Evolutionary conservation across 2,888 invertebrate genomes (phyloP), one percentile per base, ranked within the genome.

Genomic region (Xylocampa areola): DNA sequence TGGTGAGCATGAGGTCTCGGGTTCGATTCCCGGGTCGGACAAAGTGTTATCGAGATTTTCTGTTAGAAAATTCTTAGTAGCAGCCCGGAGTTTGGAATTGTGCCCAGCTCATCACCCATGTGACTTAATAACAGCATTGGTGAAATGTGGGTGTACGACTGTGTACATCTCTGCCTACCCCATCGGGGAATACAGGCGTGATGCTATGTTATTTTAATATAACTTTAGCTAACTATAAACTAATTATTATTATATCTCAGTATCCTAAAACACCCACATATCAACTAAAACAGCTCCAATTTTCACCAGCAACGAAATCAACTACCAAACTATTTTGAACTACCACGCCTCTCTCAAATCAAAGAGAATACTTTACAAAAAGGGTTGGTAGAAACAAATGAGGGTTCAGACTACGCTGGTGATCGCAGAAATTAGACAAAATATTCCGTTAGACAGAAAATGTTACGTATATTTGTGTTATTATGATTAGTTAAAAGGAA

Each of bases 311-410:
- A 19, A 11, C 21, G 2, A 13, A 39, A 39, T 16, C 33, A n/a
- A 27, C 29, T 6, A 17, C 45, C 45, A 45, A 7, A 4, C 2
- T 17, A 27, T 5, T 10, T 3, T 4, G 27, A 36, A 17, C 35
- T 25, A 3, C 47, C 47, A 27, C 19, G 27, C 47, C 47, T 13
- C 47, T 47, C 47, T 27, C 13, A 27, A 11, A 29, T 36, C 47
- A 47, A 47, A 47, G 27, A 29, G 17, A 16, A 17, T 19, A 17
- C 47, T 47, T 47, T 36, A 27, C 40, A 27, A 19, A 47, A 29
- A 19, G 36, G 27, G 19, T 11, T 11, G 17, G 10, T 2, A 47
- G n/a, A 17, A 2, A 27, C 19, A 27, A 36, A 47, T 36, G 17
- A 47, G 27, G 19, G 36, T 11, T 8, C 47, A 8, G 10, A 19